Base-by-base conservation (phyloP, 2,113 vertebrate genomes). In the Trogon surrucura region DNA sequence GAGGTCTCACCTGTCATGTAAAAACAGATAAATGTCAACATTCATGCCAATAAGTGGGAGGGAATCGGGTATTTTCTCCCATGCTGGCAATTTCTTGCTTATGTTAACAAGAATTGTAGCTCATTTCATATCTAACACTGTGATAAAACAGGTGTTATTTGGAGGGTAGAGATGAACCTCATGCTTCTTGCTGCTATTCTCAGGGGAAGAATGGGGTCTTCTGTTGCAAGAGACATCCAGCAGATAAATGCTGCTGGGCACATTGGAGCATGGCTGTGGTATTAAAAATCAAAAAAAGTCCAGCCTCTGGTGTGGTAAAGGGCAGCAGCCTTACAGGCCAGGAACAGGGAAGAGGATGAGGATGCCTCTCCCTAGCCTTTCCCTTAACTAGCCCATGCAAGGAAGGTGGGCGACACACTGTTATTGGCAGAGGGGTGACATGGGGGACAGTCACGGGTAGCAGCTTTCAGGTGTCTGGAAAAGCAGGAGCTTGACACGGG, bases 331-430 rank as follows among this genome's bases (percentile, higher is more conserved):
- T 70, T 21, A 66, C 0, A 0, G 34, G 23, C 13, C 61, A 70
- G n/a, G 16, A 69, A 18, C 1, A 1, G 50, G 26, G 27, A 73
- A 54, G 3, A 26, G 50, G 32, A 60, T 15, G 6, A 41, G 61
- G 62, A 50, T 44, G 4, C 7, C 70, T 71, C n/a, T 61, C 30
- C 27, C 16, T 36, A 73, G 13, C 21, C 29, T 65, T 41, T 16
- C 56, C 34, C 10, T 72, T 51, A 72, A 44, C 16, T 0, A 0
- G 4, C 12, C n/a, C 1, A 0, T 2, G 2, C 45, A 66, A 74
- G 13, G 19, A 6, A 80, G 60, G 27, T 18, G 4, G 4, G 32
- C 20, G 18, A 64, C 66, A 60, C 0, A 3, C 2, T 4, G n/a
- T 53, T 83, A 14, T 34, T 38, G 64, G 25, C 58, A 75, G 64